These are phyloP conservation scores for Myotis findleyi DNA, from an alignment of 2,797 vertebrate species.

Conservation along the genomic window DNA sequence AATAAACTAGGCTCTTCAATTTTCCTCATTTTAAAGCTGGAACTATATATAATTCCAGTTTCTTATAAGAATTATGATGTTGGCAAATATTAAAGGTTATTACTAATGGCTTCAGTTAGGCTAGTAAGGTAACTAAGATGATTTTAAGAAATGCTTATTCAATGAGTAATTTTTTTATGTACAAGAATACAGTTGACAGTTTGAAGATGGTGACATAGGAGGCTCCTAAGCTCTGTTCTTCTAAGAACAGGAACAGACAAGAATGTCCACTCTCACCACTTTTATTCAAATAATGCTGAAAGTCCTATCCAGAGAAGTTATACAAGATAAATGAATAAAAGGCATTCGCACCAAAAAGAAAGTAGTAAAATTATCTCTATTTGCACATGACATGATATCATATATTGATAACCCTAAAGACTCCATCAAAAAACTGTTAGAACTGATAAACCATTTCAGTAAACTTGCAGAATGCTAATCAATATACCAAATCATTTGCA, in stretches of 20 bases:
- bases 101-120: background rate
- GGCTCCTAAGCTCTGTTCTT: background rate
- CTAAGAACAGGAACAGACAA: background rate
- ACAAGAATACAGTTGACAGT: background rate
- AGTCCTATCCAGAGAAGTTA: background rate
- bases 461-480: background rate
- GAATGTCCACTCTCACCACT: background rate
- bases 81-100: background rate
- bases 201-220: background rate
- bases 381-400: background rate
- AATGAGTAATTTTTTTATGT: background rate
- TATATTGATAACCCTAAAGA: background rate
- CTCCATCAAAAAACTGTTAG: background rate
- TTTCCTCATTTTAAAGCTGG: slow-evolving; percentile 13
- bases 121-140: background rate
- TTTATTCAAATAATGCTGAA: background rate
- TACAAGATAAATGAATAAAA: background rate
- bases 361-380: background rate
- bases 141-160: background rate
- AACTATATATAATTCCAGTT: background rate
- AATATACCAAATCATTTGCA: background rate
- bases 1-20: background rate
- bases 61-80: background rate
- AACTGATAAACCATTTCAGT: background rate
- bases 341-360: background rate